Base-by-base conservation (phyloP, 2,113 vertebrate species). In the Eulemur macaco region DNA sequence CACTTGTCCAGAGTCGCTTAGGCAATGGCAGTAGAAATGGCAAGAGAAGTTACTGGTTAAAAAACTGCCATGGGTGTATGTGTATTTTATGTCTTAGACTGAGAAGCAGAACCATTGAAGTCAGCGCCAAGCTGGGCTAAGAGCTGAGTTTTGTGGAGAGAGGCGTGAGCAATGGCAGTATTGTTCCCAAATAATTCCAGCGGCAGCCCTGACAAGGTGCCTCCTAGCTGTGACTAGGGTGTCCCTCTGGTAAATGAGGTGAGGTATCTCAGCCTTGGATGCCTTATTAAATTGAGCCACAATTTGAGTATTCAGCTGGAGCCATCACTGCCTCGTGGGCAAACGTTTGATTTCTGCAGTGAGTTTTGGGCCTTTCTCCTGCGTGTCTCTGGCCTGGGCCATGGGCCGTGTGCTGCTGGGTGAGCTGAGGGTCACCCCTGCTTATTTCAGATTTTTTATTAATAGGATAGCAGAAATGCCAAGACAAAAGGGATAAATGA, bases 401-500 rank as follows among this genome's bases (percentile, higher is more conserved):
- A 0, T 81, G 80, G 63, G 73, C 21, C 42, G 15, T 66, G 47
- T 45, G 31, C 15, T 52, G 17, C 60, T 52, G 86, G 34, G 52
- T 52, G 29, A 84, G 82, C 63, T 34, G 50, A 95, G 56, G 78
- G 14, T 42, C 18, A 56, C n/a, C 9, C 5, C 9, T 73, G 37
- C 63, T 84, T 74, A 39, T 80, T 97, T 98, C 56, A 96, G 83
- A 39, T 68, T 20, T 84, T 91, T 76, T n/a, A 20, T 78, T 14
- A 63, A 45, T 78, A 39, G 68, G 91, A 88, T 52, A 85, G 39
- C 45, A 90, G 69, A 95, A 96, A 73, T 94, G 50, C 81, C 80
- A 95, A 71, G 69, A 68, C 50, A 37, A 92, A 78, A 92, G 71
- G 86, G 66, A 58, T 27, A 81, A 84, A 80, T 95, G 96, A 96